Evolutionary conservation across 1,140 invertebrate genomes (phyloP).

Genomic region (Ceratitis capitata): DNA sequence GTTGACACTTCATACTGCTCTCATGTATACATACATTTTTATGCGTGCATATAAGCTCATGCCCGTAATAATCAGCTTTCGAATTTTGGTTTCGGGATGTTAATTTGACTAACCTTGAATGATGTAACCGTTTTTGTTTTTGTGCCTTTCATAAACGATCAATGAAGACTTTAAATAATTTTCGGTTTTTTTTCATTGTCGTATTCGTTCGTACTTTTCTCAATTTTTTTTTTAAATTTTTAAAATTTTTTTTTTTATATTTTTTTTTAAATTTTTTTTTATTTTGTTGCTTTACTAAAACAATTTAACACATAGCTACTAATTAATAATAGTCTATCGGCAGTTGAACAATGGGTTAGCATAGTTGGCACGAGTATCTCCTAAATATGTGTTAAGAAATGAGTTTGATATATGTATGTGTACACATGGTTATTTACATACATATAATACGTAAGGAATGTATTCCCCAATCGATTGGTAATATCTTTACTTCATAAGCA

Average conservation of each 20-base stretch:
- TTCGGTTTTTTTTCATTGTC: neutral
- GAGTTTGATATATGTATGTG: neutral
- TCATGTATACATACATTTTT: neutral
- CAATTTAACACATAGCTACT: neutral
- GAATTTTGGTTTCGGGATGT: neutral
- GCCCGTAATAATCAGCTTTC: no score
- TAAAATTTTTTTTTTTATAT: no score
- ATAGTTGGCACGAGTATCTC: neutral
- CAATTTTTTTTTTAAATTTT: neutral
- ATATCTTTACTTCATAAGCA: no score
- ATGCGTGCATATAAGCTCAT: no score
- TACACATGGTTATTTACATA: no score
- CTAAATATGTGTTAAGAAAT: neutral
- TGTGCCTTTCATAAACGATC: neutral
- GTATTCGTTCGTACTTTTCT: neutral
- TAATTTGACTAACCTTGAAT: slow-evolving; percentile 28
- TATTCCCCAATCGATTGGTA: no score
- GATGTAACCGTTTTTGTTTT: neutral
- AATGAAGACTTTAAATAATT: neutral
- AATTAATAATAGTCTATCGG: neutral
- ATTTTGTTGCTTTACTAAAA: neutral
- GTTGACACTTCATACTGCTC: neutral
- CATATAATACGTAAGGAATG: no score
- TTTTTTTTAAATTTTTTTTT: neutral
- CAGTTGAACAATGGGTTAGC: neutral